phyloP scores from a whole-genome alignment of 2,888 invertebrate genomes.

The Lasioglossum zephyrum region DNA sequence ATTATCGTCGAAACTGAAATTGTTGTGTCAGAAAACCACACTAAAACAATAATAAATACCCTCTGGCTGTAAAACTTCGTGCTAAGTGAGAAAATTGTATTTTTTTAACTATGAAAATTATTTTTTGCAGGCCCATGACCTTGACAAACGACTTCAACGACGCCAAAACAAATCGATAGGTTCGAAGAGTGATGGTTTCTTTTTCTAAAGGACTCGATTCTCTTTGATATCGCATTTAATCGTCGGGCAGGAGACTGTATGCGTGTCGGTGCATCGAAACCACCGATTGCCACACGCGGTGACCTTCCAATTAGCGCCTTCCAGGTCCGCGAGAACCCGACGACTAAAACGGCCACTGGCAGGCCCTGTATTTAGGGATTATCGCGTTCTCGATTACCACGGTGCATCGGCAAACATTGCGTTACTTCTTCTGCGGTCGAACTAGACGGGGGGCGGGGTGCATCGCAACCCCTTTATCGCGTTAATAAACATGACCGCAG shows the following conservation, averaged over 20 bases:
- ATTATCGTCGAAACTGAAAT: not conserved
- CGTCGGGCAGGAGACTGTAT: not conserved
- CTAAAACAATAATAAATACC: too few relatives aligned
- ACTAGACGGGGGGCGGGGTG: not conserved
- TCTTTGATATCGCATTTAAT: not conserved
- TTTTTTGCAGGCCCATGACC: not conserved
- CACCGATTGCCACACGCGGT: conserved; percentile 36
- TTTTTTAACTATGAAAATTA: not conserved
- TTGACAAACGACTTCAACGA: not conserved
- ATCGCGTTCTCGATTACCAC: conserved; percentile 24
- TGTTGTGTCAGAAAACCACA: too few relatives aligned
- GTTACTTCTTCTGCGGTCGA: conserved; percentile 11
- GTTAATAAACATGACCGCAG: conserved; percentile 17
- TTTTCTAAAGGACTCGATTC: not conserved
- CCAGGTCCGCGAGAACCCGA: conserved; percentile 26
- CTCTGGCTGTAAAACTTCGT: too few relatives aligned
- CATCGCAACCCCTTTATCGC: not conserved
- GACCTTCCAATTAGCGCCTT: conserved; percentile 43
- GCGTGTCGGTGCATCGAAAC: conserved; percentile 26
- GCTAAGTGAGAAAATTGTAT: not conserved
- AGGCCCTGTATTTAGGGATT: conserved; percentile 26
- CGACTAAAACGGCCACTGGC: conserved; percentile 11
- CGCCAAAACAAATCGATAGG: not conserved
- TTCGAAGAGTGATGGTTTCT: not conserved
- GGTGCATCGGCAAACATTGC: conserved; percentile 24